phyloP scores from a whole-genome alignment of 2,888 invertebrate species.

The Noctua janthe region DNA sequence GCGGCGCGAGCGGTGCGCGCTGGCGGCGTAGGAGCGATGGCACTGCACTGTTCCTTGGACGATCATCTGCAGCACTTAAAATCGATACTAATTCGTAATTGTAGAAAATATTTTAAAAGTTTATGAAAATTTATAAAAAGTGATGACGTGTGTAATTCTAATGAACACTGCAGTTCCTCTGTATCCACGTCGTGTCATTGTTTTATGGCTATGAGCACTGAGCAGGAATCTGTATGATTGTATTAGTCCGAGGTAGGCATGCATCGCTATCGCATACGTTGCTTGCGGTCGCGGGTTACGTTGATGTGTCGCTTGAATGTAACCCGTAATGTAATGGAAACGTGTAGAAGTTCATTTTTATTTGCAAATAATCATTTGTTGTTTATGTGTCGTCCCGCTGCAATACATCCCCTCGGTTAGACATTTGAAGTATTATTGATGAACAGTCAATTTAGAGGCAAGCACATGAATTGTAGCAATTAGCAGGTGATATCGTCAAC shows the following conservation, averaged over 20 bases:
- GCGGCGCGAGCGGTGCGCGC: too few relatives aligned
- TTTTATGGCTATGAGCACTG: constrained; percentile 62
- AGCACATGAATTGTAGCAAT: background rate
- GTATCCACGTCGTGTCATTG: constrained; percentile 64
- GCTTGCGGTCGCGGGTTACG: constrained; percentile 72
- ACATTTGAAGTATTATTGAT: constrained; percentile 2
- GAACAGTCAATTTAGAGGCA: constrained; percentile 7
- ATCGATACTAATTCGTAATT: background rate
- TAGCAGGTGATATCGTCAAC: background rate
- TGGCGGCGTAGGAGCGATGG: constrained; percentile 34
- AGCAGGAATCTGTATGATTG: constrained; percentile 52
- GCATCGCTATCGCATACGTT: constrained; percentile 74
- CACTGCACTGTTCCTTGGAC: constrained; percentile 65
- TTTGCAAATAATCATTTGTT: constrained; percentile 67
- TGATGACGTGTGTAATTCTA: constrained; percentile 57
- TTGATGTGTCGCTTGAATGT: constrained; percentile 63
- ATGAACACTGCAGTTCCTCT: constrained; percentile 64
- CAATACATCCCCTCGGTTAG: constrained; percentile 6
- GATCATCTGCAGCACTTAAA: background rate
- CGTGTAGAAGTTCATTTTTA: constrained; percentile 66
- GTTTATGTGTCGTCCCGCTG: constrained; percentile 38
- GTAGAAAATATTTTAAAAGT: background rate
- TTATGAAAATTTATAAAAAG: background rate
- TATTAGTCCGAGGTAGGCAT: constrained; percentile 61
- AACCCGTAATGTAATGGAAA: constrained; percentile 69